A percentile compares a stretch with the other conserved stretches of the same genome.
These are phyloP conservation scores for Ammodytes marinus DNA, from an alignment of 2,113 vertebrate genomes.

Conservation along the genomic window DNA sequence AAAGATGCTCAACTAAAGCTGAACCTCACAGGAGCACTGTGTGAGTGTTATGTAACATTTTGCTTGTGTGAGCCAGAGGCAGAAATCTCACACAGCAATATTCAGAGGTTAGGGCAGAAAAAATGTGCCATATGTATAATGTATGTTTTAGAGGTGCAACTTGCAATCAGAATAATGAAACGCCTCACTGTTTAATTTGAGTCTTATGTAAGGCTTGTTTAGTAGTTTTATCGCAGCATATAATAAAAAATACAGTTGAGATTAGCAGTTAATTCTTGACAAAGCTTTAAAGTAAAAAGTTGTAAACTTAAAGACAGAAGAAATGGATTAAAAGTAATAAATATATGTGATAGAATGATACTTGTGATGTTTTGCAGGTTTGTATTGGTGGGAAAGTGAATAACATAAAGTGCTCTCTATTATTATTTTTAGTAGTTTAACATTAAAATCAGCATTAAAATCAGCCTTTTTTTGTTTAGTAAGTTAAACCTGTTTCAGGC, in stretches of 20 bases:
- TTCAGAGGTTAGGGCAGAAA: background rate
- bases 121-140: background rate
- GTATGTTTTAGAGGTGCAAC: background rate
- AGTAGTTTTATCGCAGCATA: background rate
- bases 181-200: slow-evolving; percentile 1
- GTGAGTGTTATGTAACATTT: background rate
- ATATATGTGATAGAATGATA: no score
- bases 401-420: background rate
- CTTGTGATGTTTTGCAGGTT: background rate
- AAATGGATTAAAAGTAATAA: background rate
- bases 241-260: no score
- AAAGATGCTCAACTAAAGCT: slow-evolving; percentile 41
- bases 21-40: slow-evolving; percentile 13
- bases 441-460: background rate
- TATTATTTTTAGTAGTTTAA: background rate
- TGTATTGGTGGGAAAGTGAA: background rate
- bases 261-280: no score
- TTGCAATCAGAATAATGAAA: slow-evolving; percentile 6
- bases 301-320: background rate
- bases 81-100: background rate
- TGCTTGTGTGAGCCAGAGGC: background rate
- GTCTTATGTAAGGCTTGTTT: background rate
- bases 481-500: slow-evolving; percentile 31
- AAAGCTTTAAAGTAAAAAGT: background rate
- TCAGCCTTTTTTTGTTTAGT: slow-evolving; percentile 30